Conservation (phyloP, 2,888 invertebrate species). For the Chelonus formosanus region DNA sequence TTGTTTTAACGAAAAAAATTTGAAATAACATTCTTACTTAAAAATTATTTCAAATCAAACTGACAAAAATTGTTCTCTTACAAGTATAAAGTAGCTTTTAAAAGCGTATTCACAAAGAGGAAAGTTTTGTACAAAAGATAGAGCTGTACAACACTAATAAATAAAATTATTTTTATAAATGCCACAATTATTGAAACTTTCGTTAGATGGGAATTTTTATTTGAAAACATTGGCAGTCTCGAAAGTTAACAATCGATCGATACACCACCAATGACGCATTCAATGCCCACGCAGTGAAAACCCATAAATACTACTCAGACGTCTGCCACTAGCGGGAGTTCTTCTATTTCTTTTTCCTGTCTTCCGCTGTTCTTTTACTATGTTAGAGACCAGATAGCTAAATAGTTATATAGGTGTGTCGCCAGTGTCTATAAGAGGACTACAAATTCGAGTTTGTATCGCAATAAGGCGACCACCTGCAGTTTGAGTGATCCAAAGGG, state of each 20-base stretch:
- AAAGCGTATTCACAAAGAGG: no score
- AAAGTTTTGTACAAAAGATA: no score
- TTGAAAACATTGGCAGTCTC: not conserved
- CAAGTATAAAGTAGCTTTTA: no score
- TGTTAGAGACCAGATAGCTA: not conserved
- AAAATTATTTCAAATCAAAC: no score
- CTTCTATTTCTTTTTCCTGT: slow-evolving; percentile 9
- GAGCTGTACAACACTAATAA: no score
- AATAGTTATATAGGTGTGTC: slow-evolving; percentile 20
- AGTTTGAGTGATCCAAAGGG: slow-evolving; percentile 19
- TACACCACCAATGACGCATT: slow-evolving; percentile 25
- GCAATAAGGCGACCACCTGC: slow-evolving; percentile 24
- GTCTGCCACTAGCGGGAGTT: slow-evolving; percentile 14
- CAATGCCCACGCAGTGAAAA: slow-evolving; percentile 18
- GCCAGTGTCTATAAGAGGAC: slow-evolving; percentile 1
- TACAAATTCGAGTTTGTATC: slow-evolving; percentile 15
- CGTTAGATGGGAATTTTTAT: not conserved
- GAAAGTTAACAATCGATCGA: slow-evolving; percentile 16
- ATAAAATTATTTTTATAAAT: no score
- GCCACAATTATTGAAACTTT: no score
- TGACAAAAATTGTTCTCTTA: no score
- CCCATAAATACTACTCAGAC: slow-evolving; percentile 26
- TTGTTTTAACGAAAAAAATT: no score
- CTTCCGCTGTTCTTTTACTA: not conserved
- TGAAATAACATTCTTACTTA: no score